Percentiles rank a stretch among this genome's conserved stretches.
Evolutionary conservation across 2,113 vertebrate genomes (phyloP).

Genomic region (Garra rufa): DNA sequence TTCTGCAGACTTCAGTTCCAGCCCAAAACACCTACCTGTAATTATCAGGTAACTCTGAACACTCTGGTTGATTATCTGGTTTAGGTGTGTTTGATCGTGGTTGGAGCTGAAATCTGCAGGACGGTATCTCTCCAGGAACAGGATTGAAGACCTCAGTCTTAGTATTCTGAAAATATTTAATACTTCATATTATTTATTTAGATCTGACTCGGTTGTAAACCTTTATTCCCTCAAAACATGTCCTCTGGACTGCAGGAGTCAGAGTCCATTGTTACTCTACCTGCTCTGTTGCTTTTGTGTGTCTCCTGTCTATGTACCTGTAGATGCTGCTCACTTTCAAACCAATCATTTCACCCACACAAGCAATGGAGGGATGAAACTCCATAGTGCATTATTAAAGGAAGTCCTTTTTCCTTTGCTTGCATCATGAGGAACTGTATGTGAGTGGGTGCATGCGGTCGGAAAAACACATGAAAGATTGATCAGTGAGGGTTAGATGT

Average conservation of each 20-base stretch:
- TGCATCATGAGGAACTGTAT: conserved; percentile 17
- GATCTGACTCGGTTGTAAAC: neutral
- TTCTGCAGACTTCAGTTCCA: neutral
- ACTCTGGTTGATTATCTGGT: neutral
- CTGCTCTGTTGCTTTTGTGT: neutral
- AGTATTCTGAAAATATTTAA: neutral
- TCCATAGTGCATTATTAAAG: conserved; percentile 13
- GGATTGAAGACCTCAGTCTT: neutral
- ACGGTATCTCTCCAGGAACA: neutral
- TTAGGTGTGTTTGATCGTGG: neutral
- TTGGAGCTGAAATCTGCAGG: neutral
- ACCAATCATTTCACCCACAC: neutral
- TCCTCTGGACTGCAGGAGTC: neutral
- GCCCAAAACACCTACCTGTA: neutral
- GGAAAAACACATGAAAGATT: conserved; percentile 41
- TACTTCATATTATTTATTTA: neutral
- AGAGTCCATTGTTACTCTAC: neutral
- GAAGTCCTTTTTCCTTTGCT: conserved; percentile 35
- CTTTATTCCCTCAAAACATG: neutral
- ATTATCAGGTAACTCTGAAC: neutral
- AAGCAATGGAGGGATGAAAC: neutral
- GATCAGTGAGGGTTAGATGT: neutral
- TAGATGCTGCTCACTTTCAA: neutral
- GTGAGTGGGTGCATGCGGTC: conserved; percentile 25
- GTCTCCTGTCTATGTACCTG: neutral